Base-by-base conservation (phyloP, 1,140 invertebrate species). In the Mactra quadrangularis region DNA sequence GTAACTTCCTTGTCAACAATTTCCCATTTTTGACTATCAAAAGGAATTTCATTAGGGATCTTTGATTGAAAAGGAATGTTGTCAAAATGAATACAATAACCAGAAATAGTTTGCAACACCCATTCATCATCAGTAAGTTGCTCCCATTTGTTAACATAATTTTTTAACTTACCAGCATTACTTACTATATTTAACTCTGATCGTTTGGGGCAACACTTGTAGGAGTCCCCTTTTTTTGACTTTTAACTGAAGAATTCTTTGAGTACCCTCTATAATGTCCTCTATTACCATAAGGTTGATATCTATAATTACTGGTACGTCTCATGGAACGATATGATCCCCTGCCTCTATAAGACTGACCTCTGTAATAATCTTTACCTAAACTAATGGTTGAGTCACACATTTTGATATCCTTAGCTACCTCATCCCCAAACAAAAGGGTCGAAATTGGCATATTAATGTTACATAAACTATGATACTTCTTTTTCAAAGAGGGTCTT, bases 361-460 rank as follows among this genome's bases (percentile, higher is more conserved):
- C 1, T 35, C 25, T 25, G 50, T 52, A 78, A 15, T 25, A 7
- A 38, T 66, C 75, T 15, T 55, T 66, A n/a, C n/a, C n/a, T n/a
- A n/a, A n/a, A n/a, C n/a, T 53, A n/a, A 19, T 53, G 19, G 50
- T 60, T 22, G 4, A 45, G 60, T 75, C 72, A 60, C 72, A 75
- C 35, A 59, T 75, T 52, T 75, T 75, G 3, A 75, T 75, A 45
- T 75, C 72, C 31, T 60, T 75, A 3, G n/a, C 15, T 25, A 75
- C 60, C 41, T 75, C 72, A 60, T 75, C 72, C 9, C 72, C 72
- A 75, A 75, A 75, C 17, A 75, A 47, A 17, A 45, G 11, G 3
- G 52, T n/a, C 15, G 72, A n/a, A 4, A 75, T 47, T 22, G 72
- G 72, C n/a, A n/a, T n/a, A n/a, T n/a, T n/a, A n/a, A n/a, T n/a